phyloP scores from a whole-genome alignment of 2,888 invertebrate species.

The Lepas anatifera region DNA sequence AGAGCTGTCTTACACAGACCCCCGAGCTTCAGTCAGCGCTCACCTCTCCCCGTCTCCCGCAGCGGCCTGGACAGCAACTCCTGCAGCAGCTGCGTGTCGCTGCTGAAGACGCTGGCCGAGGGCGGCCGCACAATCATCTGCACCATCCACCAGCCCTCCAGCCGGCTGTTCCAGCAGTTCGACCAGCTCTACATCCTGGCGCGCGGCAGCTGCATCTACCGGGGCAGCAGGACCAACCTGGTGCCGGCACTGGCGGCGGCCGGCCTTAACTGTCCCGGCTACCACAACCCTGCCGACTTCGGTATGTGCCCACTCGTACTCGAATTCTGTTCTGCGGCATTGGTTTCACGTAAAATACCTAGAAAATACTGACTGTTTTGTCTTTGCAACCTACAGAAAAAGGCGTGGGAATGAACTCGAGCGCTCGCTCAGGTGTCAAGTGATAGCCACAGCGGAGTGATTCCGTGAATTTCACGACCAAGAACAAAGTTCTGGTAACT shows the following conservation, averaged over 20 bases:
- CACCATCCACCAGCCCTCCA: conserved; percentile 85
- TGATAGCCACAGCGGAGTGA: too few relatives aligned
- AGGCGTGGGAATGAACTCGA: too few relatives aligned
- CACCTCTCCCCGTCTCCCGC: conserved; percentile 27
- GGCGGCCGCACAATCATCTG: conserved; percentile 78
- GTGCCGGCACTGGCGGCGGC: conserved; percentile 72
- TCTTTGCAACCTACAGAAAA: too few relatives aligned
- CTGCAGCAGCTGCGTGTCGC: conserved; percentile 82
- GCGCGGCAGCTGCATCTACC: conserved; percentile 77
- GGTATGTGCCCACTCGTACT: conserved; percentile 35
- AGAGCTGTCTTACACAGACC: too few relatives aligned
- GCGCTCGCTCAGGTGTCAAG: too few relatives aligned
- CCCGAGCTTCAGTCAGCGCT: too few relatives aligned
- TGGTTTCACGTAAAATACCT: too few relatives aligned
- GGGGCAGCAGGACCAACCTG: conserved; percentile 71
- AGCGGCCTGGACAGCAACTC: conserved; percentile 91
- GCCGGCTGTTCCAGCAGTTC: conserved; percentile 71
- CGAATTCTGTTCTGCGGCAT: too few relatives aligned
- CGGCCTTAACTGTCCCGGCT: conserved; percentile 77
- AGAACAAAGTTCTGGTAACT: too few relatives aligned
- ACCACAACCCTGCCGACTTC: conserved; percentile 94
- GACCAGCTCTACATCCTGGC: conserved; percentile 76
- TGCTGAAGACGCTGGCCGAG: conserved; percentile 65
- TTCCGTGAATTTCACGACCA: too few relatives aligned
- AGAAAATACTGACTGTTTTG: too few relatives aligned